phyloP scores from a whole-genome alignment of 1,140 invertebrate genomes.

The Episyrphus balteatus region DNA sequence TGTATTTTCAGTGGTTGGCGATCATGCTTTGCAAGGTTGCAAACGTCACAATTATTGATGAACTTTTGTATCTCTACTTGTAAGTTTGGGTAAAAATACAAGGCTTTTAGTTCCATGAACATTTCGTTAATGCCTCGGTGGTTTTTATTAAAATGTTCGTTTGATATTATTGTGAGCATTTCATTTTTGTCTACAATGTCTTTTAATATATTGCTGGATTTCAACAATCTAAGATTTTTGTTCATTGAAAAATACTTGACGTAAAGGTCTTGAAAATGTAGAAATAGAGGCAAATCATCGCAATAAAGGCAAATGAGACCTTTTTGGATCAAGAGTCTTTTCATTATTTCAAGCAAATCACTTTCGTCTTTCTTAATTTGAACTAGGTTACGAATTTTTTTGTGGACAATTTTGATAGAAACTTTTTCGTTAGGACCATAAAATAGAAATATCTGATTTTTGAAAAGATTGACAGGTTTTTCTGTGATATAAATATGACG shows the following conservation, averaged over 20 bases:
- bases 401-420: too few relatives aligned
- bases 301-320: too few relatives aligned
- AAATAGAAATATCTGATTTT: too few relatives aligned
- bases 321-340: too few relatives aligned
- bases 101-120: not conserved
- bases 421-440: too few relatives aligned
- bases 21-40: constrained; percentile 3
- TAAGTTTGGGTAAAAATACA: constrained; percentile 2
- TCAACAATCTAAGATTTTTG: constrained; percentile 3
- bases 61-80: constrained; percentile 3
- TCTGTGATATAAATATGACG: too few relatives aligned
- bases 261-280: constrained; percentile 1
- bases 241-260: constrained; percentile 2
- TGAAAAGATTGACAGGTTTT: not conserved
- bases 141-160: constrained; percentile 1
- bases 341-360: not conserved
- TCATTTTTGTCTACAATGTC: constrained; percentile 1
- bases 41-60: constrained; percentile 3
- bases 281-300: too few relatives aligned
- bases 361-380: too few relatives aligned
- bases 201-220: constrained; percentile 1
- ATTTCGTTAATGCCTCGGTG: too few relatives aligned
- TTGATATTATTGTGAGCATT: not conserved
- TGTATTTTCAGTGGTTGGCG: constrained; percentile 1
- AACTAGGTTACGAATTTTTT: too few relatives aligned